A percentile compares a stretch with the other conserved stretches of the same genome.
These are phyloP conservation scores for Cataglyphis altisquamis DNA, from an alignment of 2,888 invertebrate genomes.

Conservation along the genomic window DNA sequence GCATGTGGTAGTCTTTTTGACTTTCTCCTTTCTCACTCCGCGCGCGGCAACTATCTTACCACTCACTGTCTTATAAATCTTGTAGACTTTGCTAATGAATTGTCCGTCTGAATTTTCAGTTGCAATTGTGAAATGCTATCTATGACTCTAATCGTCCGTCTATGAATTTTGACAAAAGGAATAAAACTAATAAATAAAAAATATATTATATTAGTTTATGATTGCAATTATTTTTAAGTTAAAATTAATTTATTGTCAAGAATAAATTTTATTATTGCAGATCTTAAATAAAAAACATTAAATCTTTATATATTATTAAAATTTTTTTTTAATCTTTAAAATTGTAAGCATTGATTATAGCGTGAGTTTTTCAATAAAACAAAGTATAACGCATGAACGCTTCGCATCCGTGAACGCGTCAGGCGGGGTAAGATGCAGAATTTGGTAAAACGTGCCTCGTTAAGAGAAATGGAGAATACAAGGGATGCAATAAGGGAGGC, in stretches of 20 bases:
- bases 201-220: background rate
- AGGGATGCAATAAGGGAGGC: slow-evolving; percentile 67
- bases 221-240: background rate
- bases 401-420: slow-evolving; percentile 65
- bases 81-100: slow-evolving; percentile 44
- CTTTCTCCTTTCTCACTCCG: slow-evolving; percentile 26
- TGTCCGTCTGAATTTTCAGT: slow-evolving; percentile 7
- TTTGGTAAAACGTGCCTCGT: slow-evolving; percentile 74
- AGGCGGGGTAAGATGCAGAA: slow-evolving; percentile 55
- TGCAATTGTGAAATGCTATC: background rate
- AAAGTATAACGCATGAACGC: slow-evolving; percentile 64
- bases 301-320: background rate
- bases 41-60: slow-evolving; percentile 5
- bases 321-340: background rate
- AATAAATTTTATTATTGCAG: background rate
- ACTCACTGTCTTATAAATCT: slow-evolving; percentile 47
- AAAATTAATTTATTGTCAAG: background rate
- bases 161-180: background rate
- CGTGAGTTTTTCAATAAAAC: slow-evolving; percentile 66
- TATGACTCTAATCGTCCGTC: background rate
- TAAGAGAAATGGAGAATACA: slow-evolving; percentile 71
- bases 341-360: background rate
- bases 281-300: background rate
- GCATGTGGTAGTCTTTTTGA: slow-evolving; percentile 40
- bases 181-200: background rate